These are phyloP conservation scores for Kryptolebias ocellatus DNA, from an alignment of 2,797 vertebrate species.

Conservation along the genomic window DNA sequence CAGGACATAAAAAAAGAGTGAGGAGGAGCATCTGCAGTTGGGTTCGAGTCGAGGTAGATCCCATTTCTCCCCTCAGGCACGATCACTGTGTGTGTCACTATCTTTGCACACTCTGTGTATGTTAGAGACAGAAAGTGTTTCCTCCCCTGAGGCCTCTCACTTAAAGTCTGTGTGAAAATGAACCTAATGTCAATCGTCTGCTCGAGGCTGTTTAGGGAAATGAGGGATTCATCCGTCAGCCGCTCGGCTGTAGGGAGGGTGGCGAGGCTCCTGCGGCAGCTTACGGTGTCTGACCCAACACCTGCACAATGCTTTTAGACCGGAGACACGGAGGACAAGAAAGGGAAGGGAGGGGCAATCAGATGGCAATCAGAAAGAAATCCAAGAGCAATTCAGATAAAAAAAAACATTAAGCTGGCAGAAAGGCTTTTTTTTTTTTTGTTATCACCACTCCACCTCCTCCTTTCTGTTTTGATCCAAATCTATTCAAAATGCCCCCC, in stretches of 20 bases:
- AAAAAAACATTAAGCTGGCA: constrained; percentile 69
- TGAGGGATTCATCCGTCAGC: constrained; percentile 68
- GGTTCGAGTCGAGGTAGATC: constrained; percentile 40
- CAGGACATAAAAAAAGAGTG: constrained; percentile 5
- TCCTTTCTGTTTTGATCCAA: constrained; percentile 59
- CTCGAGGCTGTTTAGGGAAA: constrained; percentile 74
- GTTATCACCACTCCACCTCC: constrained; percentile 61
- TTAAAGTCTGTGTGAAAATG: constrained; percentile 74
- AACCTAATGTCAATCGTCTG: constrained; percentile 75
- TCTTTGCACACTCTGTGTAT: constrained; percentile 47
- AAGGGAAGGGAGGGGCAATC: constrained; percentile 40
- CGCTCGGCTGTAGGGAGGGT: constrained; percentile 25
- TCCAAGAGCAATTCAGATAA: constrained; percentile 47
- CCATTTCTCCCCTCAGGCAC: constrained; percentile 55
- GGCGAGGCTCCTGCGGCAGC: constrained; percentile 33
- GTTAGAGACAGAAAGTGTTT: constrained; percentile 66
- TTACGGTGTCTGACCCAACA: constrained; percentile 65
- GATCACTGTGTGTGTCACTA: constrained; percentile 43
- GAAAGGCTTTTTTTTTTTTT: constrained; percentile 65
- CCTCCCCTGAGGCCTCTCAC: constrained; percentile 72
- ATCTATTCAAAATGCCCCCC: constrained; percentile 76
- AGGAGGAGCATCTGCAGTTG: constrained; percentile 18
- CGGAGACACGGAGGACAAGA: constrained; percentile 8
- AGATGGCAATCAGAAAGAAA: constrained; percentile 63
- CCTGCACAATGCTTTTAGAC: constrained; percentile 60